These are phyloP conservation scores for Corticium candelabrum DNA, from an alignment of 37 sponge, comb jelly and placozoan genomes.

Conservation along the genomic window DNA sequence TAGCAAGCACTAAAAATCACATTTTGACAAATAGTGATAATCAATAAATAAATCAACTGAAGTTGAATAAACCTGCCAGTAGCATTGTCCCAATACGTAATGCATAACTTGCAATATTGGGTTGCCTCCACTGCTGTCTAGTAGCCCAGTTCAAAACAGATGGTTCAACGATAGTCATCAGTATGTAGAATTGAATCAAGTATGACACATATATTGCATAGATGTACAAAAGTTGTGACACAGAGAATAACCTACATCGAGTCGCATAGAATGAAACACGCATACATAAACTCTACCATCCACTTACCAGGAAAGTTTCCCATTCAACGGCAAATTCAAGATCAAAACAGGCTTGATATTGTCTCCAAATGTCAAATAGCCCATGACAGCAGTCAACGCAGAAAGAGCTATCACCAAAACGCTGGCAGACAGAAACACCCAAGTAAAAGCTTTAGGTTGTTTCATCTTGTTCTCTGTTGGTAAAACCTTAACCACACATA, in stretches of 20 bases:
- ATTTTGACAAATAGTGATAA: neutral
- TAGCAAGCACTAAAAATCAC: constrained; percentile 25
- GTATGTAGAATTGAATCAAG: constrained; percentile 73
- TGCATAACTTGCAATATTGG: no score
- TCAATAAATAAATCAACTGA: neutral
- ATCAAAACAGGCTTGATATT: constrained; percentile 42
- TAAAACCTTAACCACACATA: constrained; percentile 15
- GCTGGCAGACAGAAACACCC: constrained; percentile 38
- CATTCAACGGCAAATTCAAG: constrained; percentile 24
- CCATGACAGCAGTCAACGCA: constrained; percentile 33
- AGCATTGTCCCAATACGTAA: constrained; percentile 31
- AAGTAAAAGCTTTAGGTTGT: constrained; percentile 38
- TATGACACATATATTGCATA: constrained; percentile 46
- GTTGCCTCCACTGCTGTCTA: no score
- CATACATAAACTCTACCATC: neutral
- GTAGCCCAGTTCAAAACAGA: no score
- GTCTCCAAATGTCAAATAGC: constrained; percentile 56
- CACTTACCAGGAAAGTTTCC: neutral
- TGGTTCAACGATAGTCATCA: constrained; percentile 24
- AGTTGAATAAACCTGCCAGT: constrained; percentile 21
- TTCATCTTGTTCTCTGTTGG: constrained; percentile 88
- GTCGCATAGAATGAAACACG: neutral
- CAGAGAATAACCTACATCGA: constrained; percentile 29
- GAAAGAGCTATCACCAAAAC: constrained; percentile 16
- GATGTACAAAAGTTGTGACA: constrained; percentile 35